Evolutionary conservation across 2,113 vertebrate species (phyloP).

Genomic region (Rhynchomys soricoides): DNA sequence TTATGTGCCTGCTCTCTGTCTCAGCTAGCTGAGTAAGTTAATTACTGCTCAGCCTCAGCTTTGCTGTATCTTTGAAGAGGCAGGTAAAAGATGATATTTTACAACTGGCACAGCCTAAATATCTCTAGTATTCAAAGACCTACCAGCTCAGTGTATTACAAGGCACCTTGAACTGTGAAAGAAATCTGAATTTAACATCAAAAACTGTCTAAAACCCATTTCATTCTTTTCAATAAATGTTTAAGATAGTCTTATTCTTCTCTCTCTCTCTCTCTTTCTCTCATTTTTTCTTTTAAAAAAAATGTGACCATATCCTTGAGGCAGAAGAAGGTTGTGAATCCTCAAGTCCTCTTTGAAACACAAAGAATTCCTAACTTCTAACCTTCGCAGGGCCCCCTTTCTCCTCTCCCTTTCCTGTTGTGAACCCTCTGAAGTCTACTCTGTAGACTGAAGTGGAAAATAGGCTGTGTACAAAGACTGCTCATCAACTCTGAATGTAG

Average conservation of each 20-base stretch:
- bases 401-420: neutral
- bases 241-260: neutral
- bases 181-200: constrained; percentile 25
- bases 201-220: neutral
- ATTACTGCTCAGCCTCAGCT: constrained; percentile 6
- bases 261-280: neutral
- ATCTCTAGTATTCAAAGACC: neutral
- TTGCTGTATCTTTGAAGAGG: constrained; percentile 23
- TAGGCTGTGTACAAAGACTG: constrained; percentile 14
- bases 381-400: neutral
- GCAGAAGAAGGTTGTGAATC: constrained; percentile 9
- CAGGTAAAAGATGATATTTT: constrained; percentile 1
- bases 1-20: neutral
- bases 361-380: constrained; percentile 29
- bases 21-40: neutral
- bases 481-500: constrained; percentile 30
- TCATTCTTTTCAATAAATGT: constrained; percentile 11
- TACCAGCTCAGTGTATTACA: neutral
- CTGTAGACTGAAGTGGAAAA: constrained; percentile 61
- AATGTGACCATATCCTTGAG: neutral
- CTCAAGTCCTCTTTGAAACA: constrained; percentile 30
- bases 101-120: neutral
- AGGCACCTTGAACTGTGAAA: neutral
- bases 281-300: neutral
- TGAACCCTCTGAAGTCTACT: constrained; percentile 50